Conservation (phyloP, 1,140 invertebrate species). For the Cheumatopsyche charites region DNA sequence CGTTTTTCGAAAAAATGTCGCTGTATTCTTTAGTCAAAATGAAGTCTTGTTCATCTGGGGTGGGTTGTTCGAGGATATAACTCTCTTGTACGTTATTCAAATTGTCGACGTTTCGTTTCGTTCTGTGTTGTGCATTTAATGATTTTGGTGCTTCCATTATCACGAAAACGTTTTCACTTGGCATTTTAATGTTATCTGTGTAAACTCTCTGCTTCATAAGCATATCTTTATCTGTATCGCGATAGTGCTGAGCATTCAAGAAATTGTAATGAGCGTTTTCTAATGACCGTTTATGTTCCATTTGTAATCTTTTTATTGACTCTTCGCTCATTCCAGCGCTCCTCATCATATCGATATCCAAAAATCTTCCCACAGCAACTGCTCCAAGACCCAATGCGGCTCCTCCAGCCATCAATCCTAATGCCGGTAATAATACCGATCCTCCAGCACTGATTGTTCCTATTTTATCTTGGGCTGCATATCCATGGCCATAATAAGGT, state of each 20-base stretch:
- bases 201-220: constrained; percentile 57
- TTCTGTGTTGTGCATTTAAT: constrained; percentile 34
- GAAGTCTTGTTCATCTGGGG: background rate
- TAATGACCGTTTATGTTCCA: constrained; percentile 66
- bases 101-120: constrained; percentile 38
- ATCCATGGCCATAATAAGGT: constrained; percentile 50
- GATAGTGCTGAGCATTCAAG: constrained; percentile 50
- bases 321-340: constrained; percentile 56
- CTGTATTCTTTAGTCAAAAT: background rate
- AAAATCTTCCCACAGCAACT: constrained; percentile 74
- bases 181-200: constrained; percentile 61
- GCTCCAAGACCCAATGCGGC: constrained; percentile 79
- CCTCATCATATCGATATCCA: constrained; percentile 70
- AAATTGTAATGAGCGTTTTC: constrained; percentile 50
- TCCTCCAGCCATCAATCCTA: constrained; percentile 77
- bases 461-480: constrained; percentile 73
- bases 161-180: constrained; percentile 59
- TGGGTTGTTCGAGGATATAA: background rate
- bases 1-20: constrained; percentile 37
- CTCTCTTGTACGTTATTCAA: constrained; percentile 31
- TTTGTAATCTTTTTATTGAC: constrained; percentile 57
- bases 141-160: constrained; percentile 56
- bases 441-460: constrained; percentile 64
- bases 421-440: constrained; percentile 70
- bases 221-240: constrained; percentile 58